Evolutionary conservation across 2,113 vertebrate genomes (phyloP).

Genomic region (Aphyosemion australe): DNA sequence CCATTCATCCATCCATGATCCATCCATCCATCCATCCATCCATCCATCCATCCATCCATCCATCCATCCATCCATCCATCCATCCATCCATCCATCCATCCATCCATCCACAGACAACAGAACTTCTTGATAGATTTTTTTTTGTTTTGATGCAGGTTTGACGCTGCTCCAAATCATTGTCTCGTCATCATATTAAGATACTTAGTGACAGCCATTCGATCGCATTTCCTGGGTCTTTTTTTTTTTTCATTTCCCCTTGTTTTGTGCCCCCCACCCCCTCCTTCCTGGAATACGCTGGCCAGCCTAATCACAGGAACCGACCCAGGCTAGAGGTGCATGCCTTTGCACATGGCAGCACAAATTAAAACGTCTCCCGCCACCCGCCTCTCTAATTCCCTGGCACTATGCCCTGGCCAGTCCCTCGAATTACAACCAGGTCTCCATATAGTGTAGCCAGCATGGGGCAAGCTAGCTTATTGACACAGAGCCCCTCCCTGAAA

Average conservation of each 20-base stretch:
- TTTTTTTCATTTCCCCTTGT: conserved; percentile 59
- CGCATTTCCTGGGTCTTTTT: conserved; percentile 51
- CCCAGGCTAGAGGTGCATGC: conserved; percentile 74
- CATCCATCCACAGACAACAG: too few species aligned
- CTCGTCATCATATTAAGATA: conserved; percentile 25
- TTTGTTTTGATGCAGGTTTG: conserved; percentile 13
- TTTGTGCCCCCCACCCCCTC: conserved; percentile 36
- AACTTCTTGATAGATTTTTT: neutral
- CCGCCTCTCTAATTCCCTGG: conserved; percentile 80
- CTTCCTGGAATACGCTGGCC: conserved; percentile 67
- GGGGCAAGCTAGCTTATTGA: conserved; percentile 70
- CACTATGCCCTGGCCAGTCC: conserved; percentile 72
- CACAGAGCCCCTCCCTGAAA: conserved; percentile 55
- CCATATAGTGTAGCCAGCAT: conserved; percentile 68
- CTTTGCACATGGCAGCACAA: conserved; percentile 82
- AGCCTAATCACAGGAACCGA: conserved; percentile 74
- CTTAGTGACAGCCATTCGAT: conserved; percentile 38
- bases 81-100: too few species aligned
- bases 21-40: too few species aligned
- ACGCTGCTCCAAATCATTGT: conserved; percentile 8
- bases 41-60: too few species aligned
- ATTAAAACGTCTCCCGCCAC: conserved; percentile 80
- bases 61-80: too few species aligned
- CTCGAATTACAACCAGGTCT: conserved; percentile 72
- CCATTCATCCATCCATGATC: too few species aligned